Base-by-base conservation (phyloP, 2,113 vertebrate genomes). In the Notarius lentiginosus region DNA sequence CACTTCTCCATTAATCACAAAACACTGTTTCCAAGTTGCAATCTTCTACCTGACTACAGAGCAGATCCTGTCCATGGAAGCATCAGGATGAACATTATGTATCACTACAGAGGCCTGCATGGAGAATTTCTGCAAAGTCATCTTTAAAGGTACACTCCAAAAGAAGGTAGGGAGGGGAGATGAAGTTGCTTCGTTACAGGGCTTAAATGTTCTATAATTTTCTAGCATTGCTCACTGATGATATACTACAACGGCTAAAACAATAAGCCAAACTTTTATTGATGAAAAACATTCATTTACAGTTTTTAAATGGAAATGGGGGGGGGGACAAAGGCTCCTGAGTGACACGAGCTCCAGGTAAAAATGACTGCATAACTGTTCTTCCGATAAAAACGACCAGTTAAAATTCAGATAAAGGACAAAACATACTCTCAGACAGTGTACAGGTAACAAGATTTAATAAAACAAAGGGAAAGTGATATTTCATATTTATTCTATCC, bases 11-110 rank as follows among this genome's bases (percentile, higher is more conserved):
- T 81, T 73, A 55, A 80, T 85, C 75, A 80, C 55, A 65, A 65
- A 17, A 5, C 49, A 84, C 34, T 22, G 65, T 66, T 61, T 80
- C 24, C 63, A 79, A 56, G 51, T 58, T 56, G 51, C 56, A 47
- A 34, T 14, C 51, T 70, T 51, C 53, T 53, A 73, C 72, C 41
- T 83, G 81, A 84, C 41, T 56, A 56, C n/a, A 75, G 47, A 87
- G 70, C 1, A 9, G 61, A 61, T 79, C 1, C n/a, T 22, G 22
- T n/a, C 68, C 6, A 15, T 89, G 51, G 20, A 68, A 83, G 61
- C 83, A 87, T 84, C 49, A 68, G 76, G 58, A 87, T 18, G 22
- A 84, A 7, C n/a, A 63, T 85, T 87, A 68, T 34, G 79, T 60
- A 89, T 82, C 66, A 75, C 41, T 11, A 15, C 53, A 76, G 83